Percentiles rank a stretch among this genome's conserved stretches.
These are phyloP conservation scores for Brenthis daphne DNA, from an alignment of 2,888 invertebrate genomes.

Conservation along the genomic window DNA sequence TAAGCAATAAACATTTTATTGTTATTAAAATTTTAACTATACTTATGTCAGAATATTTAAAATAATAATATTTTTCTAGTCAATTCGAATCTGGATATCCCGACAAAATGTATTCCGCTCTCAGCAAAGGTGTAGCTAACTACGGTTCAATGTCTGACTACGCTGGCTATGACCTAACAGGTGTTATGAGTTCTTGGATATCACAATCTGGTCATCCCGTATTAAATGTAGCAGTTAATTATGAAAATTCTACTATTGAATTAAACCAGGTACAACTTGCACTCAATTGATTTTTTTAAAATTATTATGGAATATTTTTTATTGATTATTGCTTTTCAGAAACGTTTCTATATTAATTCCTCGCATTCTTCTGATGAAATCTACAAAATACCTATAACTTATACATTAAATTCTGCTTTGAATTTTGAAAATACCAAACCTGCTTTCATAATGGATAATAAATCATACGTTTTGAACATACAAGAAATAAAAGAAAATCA, in stretches of 20 bases:
- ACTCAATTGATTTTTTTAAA: slow-evolving; percentile 55
- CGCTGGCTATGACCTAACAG: slow-evolving; percentile 50
- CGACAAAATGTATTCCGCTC: slow-evolving; percentile 68
- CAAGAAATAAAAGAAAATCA: slow-evolving; percentile 52
- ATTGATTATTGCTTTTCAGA: slow-evolving; percentile 50
- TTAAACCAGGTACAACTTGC: slow-evolving; percentile 59
- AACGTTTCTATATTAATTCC: slow-evolving; percentile 64
- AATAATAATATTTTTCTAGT: slow-evolving; percentile 47
- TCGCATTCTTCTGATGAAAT: slow-evolving; percentile 57
- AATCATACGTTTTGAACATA: slow-evolving; percentile 49
- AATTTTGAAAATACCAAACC: slow-evolving; percentile 65
- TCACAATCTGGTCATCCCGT: slow-evolving; percentile 68
- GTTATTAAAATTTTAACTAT: not conserved
- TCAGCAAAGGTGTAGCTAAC: slow-evolving; percentile 60
- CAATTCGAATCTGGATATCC: slow-evolving; percentile 73
- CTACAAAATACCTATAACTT: slow-evolving; percentile 74
- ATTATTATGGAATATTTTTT: slow-evolving; percentile 39
- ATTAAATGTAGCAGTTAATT: slow-evolving; percentile 61
- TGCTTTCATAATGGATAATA: slow-evolving; percentile 59
- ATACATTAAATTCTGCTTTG: slow-evolving; percentile 54
- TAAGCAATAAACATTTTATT: no score
- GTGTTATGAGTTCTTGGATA: slow-evolving; percentile 70
- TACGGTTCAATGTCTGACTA: slow-evolving; percentile 55
- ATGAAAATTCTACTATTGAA: slow-evolving; percentile 53
- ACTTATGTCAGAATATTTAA: not conserved